Evolutionary conservation across 2,888 invertebrate genomes (phyloP).

Genomic region (Schrankia costaestrigalis): DNA sequence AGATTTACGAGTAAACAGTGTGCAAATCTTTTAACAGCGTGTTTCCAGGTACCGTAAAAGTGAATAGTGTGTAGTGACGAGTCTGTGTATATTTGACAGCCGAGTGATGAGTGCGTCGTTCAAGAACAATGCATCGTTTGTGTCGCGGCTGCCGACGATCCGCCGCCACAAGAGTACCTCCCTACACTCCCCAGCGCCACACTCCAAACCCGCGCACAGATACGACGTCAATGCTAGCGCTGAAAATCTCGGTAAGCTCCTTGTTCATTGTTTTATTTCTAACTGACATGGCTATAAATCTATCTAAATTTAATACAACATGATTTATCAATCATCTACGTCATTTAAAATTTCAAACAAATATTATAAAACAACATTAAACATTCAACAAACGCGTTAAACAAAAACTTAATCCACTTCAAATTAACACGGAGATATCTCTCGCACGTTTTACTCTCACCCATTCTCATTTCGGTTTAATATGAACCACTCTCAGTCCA

Average conservation of each 20-base stretch:
- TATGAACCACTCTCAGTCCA: slow-evolving; percentile 8
- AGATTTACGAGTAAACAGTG: slow-evolving; percentile 1
- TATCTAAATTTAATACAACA: slow-evolving; percentile 1
- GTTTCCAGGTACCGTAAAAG: slow-evolving; percentile 7
- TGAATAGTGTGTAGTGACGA: slow-evolving; percentile 4
- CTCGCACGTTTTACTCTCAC: slow-evolving; percentile 22
- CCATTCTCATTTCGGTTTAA: slow-evolving; percentile 18
- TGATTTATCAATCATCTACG: background rate
- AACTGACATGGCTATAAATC: background rate
- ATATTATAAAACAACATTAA: slow-evolving; percentile 5
- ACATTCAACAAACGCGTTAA: slow-evolving; percentile 12
- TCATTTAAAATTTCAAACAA: slow-evolving; percentile 1
- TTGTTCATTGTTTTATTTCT: slow-evolving; percentile 4
- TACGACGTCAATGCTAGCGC: slow-evolving; percentile 87
- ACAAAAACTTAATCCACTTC: slow-evolving; percentile 11
- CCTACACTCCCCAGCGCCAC: slow-evolving; percentile 87
- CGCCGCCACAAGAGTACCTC: slow-evolving; percentile 90
- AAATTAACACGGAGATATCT: slow-evolving; percentile 18
- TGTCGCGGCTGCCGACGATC: slow-evolving; percentile 93
- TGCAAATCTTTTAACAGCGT: background rate
- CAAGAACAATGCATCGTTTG: slow-evolving; percentile 96
- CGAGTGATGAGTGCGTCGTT: slow-evolving; percentile 88
- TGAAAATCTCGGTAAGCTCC: slow-evolving; percentile 85
- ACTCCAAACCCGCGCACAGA: slow-evolving; percentile 83
- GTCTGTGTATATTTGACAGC: slow-evolving; percentile 70